Evolutionary conservation across 2,888 invertebrate genomes (phyloP).

Genomic region (Microchrysa polita): DNA sequence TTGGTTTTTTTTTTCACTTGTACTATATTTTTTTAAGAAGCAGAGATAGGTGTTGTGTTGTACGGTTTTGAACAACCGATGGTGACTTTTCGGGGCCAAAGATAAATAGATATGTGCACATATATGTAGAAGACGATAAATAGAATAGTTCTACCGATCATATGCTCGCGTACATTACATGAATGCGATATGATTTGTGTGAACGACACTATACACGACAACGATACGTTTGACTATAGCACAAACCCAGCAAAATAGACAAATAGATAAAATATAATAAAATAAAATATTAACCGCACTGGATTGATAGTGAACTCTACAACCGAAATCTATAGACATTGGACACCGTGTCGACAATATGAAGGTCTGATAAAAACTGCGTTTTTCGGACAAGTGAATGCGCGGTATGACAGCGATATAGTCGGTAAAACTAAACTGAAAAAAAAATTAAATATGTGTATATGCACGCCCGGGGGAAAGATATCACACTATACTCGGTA

Average conservation of each 20-base stretch:
- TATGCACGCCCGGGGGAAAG: too few species aligned
- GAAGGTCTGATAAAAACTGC: constrained; percentile 45
- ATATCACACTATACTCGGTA: not conserved
- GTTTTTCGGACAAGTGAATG: constrained; percentile 13
- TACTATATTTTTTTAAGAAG: too few species aligned
- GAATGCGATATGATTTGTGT: too few species aligned
- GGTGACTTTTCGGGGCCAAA: too few species aligned
- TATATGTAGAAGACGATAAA: too few species aligned
- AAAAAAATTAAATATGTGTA: not conserved
- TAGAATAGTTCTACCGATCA: too few species aligned
- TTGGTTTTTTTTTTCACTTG: too few species aligned
- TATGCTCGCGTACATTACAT: too few species aligned
- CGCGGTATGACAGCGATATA: not conserved
- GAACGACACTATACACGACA: not conserved
- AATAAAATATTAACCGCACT: not conserved
- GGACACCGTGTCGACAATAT: constrained; percentile 39
- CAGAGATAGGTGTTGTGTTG: too few species aligned
- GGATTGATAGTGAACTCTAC: not conserved
- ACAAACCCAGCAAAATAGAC: not conserved
- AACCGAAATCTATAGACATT: not conserved
- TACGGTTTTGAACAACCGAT: too few species aligned
- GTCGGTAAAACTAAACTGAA: not conserved
- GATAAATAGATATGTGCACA: too few species aligned
- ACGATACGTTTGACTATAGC: not conserved
- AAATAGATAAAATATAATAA: not conserved